Evolutionary conservation across 1,140 invertebrate genomes (phyloP), one percentile per base, ranked within the genome.

Genomic region (Camponotus vicinus): DNA sequence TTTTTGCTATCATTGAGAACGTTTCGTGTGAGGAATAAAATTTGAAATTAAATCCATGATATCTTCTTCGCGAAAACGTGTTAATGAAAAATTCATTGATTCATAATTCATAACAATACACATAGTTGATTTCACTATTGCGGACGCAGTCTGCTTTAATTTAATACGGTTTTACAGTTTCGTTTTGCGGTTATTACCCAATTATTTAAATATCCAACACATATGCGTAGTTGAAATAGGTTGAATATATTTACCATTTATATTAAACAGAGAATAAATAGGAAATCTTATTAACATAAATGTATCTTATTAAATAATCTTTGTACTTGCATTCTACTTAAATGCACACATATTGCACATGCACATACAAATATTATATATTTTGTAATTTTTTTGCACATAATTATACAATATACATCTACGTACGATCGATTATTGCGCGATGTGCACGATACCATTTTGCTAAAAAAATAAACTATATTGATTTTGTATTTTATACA

Each of bases 21-120:
- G 7, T 27, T 11, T 7, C 11, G 27, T 49, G 4, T 27, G 37
- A 7, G n/a, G 3, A 45, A 79, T 67, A 42, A 79, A 73, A 67
- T 70, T 55, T 37, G 40, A 5, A n/a, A n/a, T 66, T 59, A 66
- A 79, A 37, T 37, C 8, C 52, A 18, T 21, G 18, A 79, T 18
- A 52, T 52, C 9, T 15, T 52, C 49, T 3, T 5, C 13, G 21
- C n/a, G 42, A 18, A 59, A 13, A 45, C 21, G 42, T 73, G 67
- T 80, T 88, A 42, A 86, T 75, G 40, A 88, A 70, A 77, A 71
- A 64, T 88, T 86, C 59, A 79, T 11, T 57, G 27, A 15, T 52
- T 21, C 49, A 11, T 63, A 34, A 45, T 34, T 57, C 18, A 13
- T 78, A 85, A 78, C 37, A 61, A 32, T 5, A 32, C 27, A 27